Evolutionary conservation across 1,140 invertebrate genomes (phyloP), one percentile per base, ranked within the genome.

Genomic region (Apis dorsata): DNA sequence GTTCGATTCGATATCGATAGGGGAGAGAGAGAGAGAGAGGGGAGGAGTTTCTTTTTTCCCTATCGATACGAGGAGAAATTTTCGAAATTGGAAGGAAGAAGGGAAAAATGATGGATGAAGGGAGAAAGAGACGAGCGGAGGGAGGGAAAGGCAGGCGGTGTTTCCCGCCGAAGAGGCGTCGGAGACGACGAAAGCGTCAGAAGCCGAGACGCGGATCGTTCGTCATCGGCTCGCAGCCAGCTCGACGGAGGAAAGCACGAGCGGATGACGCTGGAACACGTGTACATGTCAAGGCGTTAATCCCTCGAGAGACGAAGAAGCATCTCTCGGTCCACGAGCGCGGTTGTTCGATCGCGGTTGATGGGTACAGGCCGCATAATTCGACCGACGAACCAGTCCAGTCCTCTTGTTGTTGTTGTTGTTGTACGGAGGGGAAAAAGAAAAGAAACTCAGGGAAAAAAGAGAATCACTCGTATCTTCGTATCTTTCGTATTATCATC

Each of bases 221-320:
- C 82, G 75, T 84, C 83, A 84, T 84, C 83, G 76, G 75, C 81
- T 81, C 63, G 70, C 72, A 49, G 78, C 78, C 60, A 84, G 78
- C 60, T 21, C 68, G 57, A 62, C 51, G 60, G 62, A 28, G 80
- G 57, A 83, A 85, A 78, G 79, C 74, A 71, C 79, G 70, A 76
- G 69, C 66, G 71, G 81, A 85, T 69, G 75, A 85, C 75, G 81
- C 75, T 73, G 81, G 84, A 85, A 85, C 84, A 83, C 84, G 84
- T 85, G 84, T 85, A 85, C 49, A 66, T 60, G 84, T 85, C 84
- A 85, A 85, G 81, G 81, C 75, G 81, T 85, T 85, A 85, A 85
- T 85, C 84, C 84, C 79, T 68, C 81, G 81, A 79, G 70, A 83
- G 69, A 85, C 78, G 81, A 81, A 63, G 72, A 85, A 60, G 73